Evolutionary conservation across 2,888 invertebrate genomes (phyloP).

Genomic region (Oscheius sp.): DNA sequence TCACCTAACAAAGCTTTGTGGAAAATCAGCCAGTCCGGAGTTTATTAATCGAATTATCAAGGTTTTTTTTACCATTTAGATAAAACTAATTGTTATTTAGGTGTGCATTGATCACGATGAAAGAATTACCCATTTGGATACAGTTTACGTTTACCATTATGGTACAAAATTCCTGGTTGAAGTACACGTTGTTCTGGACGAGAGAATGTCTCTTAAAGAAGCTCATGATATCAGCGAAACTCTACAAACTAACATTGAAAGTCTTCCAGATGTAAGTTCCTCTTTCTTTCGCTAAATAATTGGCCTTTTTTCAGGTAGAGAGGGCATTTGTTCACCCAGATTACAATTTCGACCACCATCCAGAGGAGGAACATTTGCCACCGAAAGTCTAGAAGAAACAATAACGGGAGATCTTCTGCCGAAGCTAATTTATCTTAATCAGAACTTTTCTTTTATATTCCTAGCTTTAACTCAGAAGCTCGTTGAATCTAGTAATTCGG

Average conservation of each 20-base stretch:
- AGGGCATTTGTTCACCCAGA: constrained; percentile 74
- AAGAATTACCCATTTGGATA: constrained; percentile 71
- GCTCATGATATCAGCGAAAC: constrained; percentile 74
- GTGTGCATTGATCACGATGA: constrained; percentile 68
- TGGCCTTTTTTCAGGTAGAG: constrained; percentile 69
- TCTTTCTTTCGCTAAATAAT: neutral
- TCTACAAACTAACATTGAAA: constrained; percentile 73
- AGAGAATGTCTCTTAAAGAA: constrained; percentile 71
- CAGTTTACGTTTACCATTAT: constrained; percentile 74
- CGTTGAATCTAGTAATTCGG: no score
- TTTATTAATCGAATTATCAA: constrained; percentile 70
- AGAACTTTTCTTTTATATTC: no score
- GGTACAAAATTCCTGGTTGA: constrained; percentile 73
- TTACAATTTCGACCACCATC: constrained; percentile 72
- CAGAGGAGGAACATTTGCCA: constrained; percentile 72
- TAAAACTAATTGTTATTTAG: constrained; percentile 32
- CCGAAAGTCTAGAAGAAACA: no score
- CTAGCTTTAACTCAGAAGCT: no score
- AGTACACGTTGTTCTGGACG: constrained; percentile 72
- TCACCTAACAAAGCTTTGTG: constrained; percentile 66
- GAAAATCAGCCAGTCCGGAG: constrained; percentile 66
- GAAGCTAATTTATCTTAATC: no score
- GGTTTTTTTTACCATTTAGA: constrained; percentile 31
- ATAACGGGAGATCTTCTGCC: neutral
- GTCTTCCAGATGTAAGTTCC: constrained; percentile 67